Percentiles rank a stretch among this genome's conserved stretches.
Evolutionary conservation across 2,113 vertebrate species (phyloP).

Genomic region (Tyrannus savana): DNA sequence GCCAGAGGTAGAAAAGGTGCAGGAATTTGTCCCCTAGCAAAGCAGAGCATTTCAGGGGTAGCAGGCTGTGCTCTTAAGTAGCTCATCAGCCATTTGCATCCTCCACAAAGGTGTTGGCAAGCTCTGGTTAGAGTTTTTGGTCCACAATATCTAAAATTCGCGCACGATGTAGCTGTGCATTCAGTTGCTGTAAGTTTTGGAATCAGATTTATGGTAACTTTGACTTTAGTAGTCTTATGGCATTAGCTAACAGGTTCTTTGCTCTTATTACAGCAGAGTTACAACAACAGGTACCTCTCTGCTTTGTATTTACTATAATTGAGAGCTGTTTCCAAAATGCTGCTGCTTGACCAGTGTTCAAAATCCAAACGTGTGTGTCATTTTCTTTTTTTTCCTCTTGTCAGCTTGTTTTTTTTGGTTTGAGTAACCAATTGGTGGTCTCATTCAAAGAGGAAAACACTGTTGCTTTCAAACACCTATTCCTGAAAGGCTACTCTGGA

Average conservation of each 20-base stretch:
- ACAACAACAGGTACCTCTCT: not conserved
- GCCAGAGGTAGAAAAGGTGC: not conserved
- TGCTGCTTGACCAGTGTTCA: not conserved
- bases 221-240: not conserved
- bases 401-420: conserved; percentile 91
- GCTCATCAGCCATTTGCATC: not conserved
- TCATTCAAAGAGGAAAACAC: conserved; percentile 93
- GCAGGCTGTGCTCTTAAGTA: not conserved
- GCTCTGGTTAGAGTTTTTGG: not conserved
- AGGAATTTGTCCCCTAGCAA: not conserved
- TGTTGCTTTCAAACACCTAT: conserved; percentile 90
- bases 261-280: not conserved
- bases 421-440: conserved; percentile 95
- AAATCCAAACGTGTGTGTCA: not conserved
- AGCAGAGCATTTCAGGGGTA: not conserved
- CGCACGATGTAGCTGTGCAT: not conserved
- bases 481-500: conserved; percentile 89
- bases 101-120: not conserved
- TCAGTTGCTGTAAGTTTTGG: not conserved
- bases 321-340: not conserved
- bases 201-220: not conserved
- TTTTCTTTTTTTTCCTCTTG: not conserved
- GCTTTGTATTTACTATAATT: not conserved
- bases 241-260: not conserved
- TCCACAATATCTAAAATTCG: not conserved